Conservation (phyloP, 2,888 invertebrate genomes). For the Stenichneumon culpator region DNA sequence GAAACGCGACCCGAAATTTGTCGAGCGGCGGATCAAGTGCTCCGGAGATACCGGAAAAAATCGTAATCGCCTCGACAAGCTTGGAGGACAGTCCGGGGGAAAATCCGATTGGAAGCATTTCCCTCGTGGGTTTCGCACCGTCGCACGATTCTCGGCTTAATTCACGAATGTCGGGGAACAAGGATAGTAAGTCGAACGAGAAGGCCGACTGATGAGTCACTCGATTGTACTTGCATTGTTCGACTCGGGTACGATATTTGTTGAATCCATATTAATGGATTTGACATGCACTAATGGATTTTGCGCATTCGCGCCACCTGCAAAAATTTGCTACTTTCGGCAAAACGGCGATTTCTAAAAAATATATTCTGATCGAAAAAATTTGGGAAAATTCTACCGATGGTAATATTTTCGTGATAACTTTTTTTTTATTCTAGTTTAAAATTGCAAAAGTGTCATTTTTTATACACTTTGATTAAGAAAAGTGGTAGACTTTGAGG, state of each 20-base stretch:
- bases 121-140: slow-evolving; percentile 13
- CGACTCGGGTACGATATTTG: not conserved
- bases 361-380: too few relatives aligned
- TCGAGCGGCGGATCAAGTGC: not conserved
- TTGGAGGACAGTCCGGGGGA: slow-evolving; percentile 4
- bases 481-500: too few relatives aligned
- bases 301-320: too few relatives aligned
- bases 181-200: not conserved
- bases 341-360: too few relatives aligned
- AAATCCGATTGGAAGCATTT: slow-evolving; percentile 15
- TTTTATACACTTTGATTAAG: too few relatives aligned
- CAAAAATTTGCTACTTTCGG: too few relatives aligned
- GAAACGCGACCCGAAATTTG: slow-evolving; percentile 7
- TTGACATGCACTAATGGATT: too few relatives aligned
- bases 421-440: too few relatives aligned
- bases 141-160: not conserved
- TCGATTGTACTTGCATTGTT: not conserved
- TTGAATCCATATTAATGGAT: too few relatives aligned
- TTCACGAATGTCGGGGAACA: not conserved
- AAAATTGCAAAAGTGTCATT: too few relatives aligned
- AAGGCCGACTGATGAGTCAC: not conserved
- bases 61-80: not conserved
- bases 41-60: slow-evolving; percentile 17
- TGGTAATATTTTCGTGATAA: not conserved
- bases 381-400: not conserved